Evolutionary conservation across 1,140 invertebrate species (phyloP).

Genomic region (Zaprionus kolodkinae): DNA sequence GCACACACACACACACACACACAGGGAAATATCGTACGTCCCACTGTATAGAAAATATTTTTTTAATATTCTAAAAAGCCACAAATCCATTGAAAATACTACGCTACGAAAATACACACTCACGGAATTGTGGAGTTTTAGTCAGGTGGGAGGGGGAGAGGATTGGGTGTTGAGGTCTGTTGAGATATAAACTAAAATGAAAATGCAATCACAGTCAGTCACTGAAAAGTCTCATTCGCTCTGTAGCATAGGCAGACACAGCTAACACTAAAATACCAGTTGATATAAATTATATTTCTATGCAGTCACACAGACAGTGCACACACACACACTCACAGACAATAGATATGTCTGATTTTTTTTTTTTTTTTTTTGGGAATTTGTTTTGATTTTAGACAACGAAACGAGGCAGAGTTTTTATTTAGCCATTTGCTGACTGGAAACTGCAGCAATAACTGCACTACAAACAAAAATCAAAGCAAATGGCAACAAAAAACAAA

Average conservation of each 20-base stretch:
- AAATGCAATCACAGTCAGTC: constrained; percentile 69
- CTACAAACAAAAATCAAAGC: constrained; percentile 41
- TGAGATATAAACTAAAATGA: constrained; percentile 46
- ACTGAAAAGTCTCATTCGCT: constrained; percentile 47
- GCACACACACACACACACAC: not conserved
- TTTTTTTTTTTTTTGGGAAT: constrained; percentile 54
- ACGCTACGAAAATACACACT: constrained; percentile 40
- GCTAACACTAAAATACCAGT: constrained; percentile 61
- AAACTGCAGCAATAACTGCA: constrained; percentile 70
- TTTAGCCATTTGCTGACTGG: constrained; percentile 65
- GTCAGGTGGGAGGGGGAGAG: not conserved
- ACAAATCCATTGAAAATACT: constrained; percentile 76
- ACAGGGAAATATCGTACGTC: not conserved
- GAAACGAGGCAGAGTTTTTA: constrained; percentile 62
- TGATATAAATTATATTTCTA: constrained; percentile 78
- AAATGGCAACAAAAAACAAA: constrained; percentile 29
- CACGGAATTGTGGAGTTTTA: constrained; percentile 27
- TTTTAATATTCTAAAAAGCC: constrained; percentile 82
- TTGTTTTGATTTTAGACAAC: constrained; percentile 73
- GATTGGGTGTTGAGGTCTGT: not conserved
- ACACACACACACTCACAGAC: constrained; percentile 11
- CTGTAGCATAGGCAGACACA: constrained; percentile 15
- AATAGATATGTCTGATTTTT: constrained; percentile 28
- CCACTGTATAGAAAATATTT: constrained; percentile 61
- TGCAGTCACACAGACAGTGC: constrained; percentile 35